These are phyloP conservation scores for Cynodonichthys magdalenae DNA, from an alignment of 2,797 vertebrate species.

Conservation along the genomic window DNA sequence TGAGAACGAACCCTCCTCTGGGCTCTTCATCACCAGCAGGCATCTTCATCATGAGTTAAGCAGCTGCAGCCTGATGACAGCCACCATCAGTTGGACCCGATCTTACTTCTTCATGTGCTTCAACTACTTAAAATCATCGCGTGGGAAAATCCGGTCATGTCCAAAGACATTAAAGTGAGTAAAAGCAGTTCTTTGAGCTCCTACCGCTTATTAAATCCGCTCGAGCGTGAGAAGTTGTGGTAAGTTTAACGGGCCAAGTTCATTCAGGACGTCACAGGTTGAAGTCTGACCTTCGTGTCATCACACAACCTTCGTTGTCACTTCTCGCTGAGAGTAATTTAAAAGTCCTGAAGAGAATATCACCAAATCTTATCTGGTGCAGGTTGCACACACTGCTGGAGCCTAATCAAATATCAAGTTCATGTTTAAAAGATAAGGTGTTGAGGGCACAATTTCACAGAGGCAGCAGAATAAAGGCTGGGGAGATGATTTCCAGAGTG, in stretches of 20 bases:
- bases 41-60: slow-evolving; percentile 51
- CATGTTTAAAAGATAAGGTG: slow-evolving; percentile 72
- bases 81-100: slow-evolving; percentile 23
- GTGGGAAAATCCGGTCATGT: slow-evolving; percentile 30
- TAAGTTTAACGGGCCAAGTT: slow-evolving; percentile 1
- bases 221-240: slow-evolving; percentile 16
- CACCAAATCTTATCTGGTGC: slow-evolving; percentile 40
- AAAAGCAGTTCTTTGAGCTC: slow-evolving; percentile 29
- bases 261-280: slow-evolving; percentile 28
- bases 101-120: slow-evolving; percentile 54
- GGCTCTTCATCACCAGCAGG: slow-evolving; percentile 34
- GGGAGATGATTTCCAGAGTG: slow-evolving; percentile 39
- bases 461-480: slow-evolving; percentile 36
- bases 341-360: slow-evolving; percentile 35
- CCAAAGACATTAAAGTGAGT: slow-evolving; percentile 44
- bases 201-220: slow-evolving; percentile 41
- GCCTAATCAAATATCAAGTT: slow-evolving; percentile 57
- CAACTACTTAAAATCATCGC: slow-evolving; percentile 42
- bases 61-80: slow-evolving; percentile 29
- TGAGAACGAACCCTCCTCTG: not conserved
- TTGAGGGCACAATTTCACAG: slow-evolving; percentile 51
- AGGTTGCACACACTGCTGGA: slow-evolving; percentile 13
- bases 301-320: slow-evolving; percentile 7
- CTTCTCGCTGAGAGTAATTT: slow-evolving; percentile 26
- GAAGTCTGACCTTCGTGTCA: slow-evolving; percentile 34